Conservation (phyloP, 2,888 invertebrate genomes). For the Drosophila falleni region DNA sequence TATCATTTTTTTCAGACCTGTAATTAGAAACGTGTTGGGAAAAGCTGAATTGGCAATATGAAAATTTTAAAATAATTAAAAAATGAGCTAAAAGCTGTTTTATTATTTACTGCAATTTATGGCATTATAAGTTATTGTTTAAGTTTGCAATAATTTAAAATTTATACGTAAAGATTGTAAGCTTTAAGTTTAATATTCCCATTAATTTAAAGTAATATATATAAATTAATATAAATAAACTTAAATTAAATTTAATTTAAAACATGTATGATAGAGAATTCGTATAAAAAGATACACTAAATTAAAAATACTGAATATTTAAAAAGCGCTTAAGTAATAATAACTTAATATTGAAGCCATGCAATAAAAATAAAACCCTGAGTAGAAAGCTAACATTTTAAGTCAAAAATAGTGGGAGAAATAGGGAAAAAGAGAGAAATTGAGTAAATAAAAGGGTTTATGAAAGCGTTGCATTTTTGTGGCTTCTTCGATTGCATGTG, state of each 20-base stretch:
- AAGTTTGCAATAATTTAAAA: too few species aligned
- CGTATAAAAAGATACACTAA: too few species aligned
- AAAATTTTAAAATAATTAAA: not conserved
- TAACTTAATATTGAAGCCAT: not conserved
- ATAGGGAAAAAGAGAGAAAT: not conserved
- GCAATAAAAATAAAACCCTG: too few species aligned
- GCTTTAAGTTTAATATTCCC: too few species aligned
- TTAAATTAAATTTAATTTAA: too few species aligned
- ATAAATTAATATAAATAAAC: too few species aligned
- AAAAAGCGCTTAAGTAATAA: too few species aligned
- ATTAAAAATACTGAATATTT: too few species aligned
- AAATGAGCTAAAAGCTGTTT: not conserved
- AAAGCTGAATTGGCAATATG: not conserved
- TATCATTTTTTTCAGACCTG: not conserved
- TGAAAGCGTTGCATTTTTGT: conserved; percentile 31
- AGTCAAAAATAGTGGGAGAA: not conserved
- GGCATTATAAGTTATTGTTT: not conserved
- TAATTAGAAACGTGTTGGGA: conserved; percentile 5
- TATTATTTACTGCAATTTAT: not conserved
- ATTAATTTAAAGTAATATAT: too few species aligned
- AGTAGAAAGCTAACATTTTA: not conserved
- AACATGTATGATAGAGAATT: too few species aligned
- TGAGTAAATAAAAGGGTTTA: not conserved
- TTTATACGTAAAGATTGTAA: too few species aligned
- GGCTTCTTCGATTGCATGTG: conserved; percentile 53